These are phyloP conservation scores for Harlomillsia oculata DNA, from an alignment of 1,140 invertebrate genomes.

Conservation along the genomic window DNA sequence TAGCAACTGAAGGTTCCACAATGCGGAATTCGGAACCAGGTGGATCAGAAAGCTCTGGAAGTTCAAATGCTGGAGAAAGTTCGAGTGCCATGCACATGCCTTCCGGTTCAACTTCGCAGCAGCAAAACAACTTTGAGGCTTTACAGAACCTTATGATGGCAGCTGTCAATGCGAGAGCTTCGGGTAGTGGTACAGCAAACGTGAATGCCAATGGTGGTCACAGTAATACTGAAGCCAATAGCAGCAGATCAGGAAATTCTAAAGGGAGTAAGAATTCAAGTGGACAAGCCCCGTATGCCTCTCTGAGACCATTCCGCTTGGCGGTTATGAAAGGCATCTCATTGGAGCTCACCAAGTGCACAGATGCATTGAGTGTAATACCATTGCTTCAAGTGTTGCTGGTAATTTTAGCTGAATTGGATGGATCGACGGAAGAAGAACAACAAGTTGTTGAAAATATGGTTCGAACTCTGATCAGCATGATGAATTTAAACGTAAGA, in stretches of 20 bases:
- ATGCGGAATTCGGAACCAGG: constrained; percentile 72
- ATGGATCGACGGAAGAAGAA: constrained; percentile 30
- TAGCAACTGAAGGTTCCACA: constrained; percentile 83
- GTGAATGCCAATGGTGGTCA: too few species aligned
- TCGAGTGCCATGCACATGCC: too few species aligned
- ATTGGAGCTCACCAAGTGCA: constrained; percentile 52
- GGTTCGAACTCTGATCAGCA: constrained; percentile 14
- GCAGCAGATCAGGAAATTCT: too few species aligned
- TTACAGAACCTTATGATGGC: too few species aligned
- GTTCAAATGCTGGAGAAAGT: constrained; percentile 29
- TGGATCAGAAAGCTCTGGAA: constrained; percentile 34
- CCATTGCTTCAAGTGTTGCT: constrained; percentile 80
- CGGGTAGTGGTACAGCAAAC: too few species aligned
- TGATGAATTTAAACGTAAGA: constrained; percentile 29
- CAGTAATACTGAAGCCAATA: too few species aligned
- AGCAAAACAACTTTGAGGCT: too few species aligned
- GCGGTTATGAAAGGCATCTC: constrained; percentile 56
- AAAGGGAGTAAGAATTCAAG: too few species aligned
- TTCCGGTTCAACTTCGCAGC: too few species aligned
- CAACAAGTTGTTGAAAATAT: constrained; percentile 21
- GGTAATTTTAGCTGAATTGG: constrained; percentile 72
- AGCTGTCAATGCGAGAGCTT: too few species aligned
- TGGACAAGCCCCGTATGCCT: too few species aligned
- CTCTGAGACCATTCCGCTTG: constrained; percentile 50
- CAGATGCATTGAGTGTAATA: constrained; percentile 68